phyloP scores from a whole-genome alignment of 2,888 invertebrate genomes.

The Serripes groenlandicus region DNA sequence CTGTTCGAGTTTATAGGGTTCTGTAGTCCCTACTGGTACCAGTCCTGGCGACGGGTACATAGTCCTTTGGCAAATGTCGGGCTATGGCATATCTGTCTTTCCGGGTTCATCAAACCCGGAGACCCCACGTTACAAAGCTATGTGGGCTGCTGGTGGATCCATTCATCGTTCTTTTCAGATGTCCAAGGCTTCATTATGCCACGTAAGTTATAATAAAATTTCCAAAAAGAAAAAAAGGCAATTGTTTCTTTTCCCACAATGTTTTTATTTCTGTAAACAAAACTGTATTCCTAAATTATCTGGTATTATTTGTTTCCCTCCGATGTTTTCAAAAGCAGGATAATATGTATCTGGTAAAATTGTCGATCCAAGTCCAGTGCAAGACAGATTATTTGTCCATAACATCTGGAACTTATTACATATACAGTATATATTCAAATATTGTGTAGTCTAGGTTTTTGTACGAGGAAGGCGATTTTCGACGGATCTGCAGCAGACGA shows the following conservation, averaged over 20 bases:
- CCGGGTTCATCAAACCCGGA: constrained; percentile 79
- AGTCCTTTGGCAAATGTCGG: constrained; percentile 81
- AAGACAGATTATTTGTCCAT: no score
- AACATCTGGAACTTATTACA: no score
- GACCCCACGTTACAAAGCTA: constrained; percentile 80
- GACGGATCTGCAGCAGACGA: no score
- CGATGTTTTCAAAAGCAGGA: not conserved
- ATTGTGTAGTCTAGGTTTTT: no score
- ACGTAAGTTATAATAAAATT: constrained; percentile 68
- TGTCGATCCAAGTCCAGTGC: not conserved
- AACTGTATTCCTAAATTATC: no score
- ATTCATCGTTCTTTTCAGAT: constrained; percentile 78
- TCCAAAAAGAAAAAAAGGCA: not conserved
- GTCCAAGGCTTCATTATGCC: constrained; percentile 78
- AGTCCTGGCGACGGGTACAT: constrained; percentile 82
- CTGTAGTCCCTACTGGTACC: constrained; percentile 81
- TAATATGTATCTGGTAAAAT: not conserved
- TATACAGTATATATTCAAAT: no score
- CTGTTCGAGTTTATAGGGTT: constrained; percentile 79
- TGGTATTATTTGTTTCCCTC: no score
- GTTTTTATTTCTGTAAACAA: no score
- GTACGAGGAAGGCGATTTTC: no score
- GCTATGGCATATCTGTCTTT: constrained; percentile 81
- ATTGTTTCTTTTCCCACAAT: no score
- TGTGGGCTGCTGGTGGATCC: constrained; percentile 84